These are phyloP conservation scores for Rhea pennata DNA, from an alignment of 2,113 vertebrate genomes.

Conservation along the genomic window DNA sequence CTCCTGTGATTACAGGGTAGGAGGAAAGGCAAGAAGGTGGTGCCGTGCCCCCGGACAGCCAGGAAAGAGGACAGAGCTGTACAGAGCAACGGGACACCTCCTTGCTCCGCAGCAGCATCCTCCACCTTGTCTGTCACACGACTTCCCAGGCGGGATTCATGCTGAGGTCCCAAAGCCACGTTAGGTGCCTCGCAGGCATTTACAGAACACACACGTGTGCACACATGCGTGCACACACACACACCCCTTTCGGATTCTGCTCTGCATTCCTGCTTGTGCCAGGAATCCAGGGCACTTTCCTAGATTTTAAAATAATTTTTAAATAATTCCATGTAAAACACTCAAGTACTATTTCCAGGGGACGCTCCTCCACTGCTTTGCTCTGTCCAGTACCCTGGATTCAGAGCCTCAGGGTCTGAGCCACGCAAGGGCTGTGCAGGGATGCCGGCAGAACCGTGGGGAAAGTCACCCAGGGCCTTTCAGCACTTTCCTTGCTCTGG, in stretches of 20 bases:
- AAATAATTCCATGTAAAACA: background rate
- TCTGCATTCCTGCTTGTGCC: background rate
- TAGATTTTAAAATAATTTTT: background rate
- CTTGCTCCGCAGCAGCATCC: background rate
- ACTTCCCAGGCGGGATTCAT: background rate
- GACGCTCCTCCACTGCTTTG: background rate
- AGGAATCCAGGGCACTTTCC: background rate
- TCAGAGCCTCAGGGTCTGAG: background rate
- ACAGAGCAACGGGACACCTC: background rate
- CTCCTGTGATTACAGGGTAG: background rate
- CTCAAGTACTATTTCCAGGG: background rate
- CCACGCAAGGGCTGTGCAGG: background rate
- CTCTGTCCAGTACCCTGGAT: background rate
- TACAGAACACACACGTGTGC: accelerated
- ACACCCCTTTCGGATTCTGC: background rate
- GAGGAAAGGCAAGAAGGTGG: background rate
- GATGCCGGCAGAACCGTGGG: background rate
- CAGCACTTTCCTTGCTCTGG: background rate
- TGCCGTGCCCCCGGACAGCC: background rate
- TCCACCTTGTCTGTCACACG: background rate
- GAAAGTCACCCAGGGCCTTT: background rate
- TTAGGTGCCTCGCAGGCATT: background rate
- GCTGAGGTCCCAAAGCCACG: background rate
- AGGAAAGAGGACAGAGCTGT: background rate
- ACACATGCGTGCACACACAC: accelerated